Percentiles rank a stretch among this genome's conserved stretches.
Conservation (phyloP, 2,797 vertebrate species). For the Australoheros facetus region DNA sequence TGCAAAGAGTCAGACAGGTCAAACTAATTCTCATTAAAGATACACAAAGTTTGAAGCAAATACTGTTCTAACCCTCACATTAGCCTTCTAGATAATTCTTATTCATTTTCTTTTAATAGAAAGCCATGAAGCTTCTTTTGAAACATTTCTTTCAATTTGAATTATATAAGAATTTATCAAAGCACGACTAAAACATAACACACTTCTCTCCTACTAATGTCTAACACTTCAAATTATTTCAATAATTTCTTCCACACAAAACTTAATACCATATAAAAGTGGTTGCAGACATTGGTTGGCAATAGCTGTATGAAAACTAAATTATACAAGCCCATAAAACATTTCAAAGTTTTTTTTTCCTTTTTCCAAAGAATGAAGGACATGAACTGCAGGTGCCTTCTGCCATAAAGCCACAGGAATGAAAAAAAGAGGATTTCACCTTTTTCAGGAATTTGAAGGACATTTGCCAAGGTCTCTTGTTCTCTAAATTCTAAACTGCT, state of each 20-base stretch:
- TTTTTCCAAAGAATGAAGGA: slow-evolving; percentile 41
- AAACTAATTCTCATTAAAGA: slow-evolving; percentile 19
- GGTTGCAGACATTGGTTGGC: background rate
- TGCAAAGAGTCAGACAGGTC: slow-evolving; percentile 34
- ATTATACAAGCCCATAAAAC: slow-evolving; percentile 2
- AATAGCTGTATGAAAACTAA: background rate
- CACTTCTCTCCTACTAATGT: background rate
- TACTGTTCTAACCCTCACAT: background rate
- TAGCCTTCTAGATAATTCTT: background rate
- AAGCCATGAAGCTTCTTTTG: background rate
- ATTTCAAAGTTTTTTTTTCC: slow-evolving; percentile 8
- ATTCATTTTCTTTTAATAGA: background rate
- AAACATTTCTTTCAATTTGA: slow-evolving; percentile 4
- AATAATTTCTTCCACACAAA: slow-evolving; percentile 8
- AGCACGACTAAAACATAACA: background rate
- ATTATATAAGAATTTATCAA: background rate
- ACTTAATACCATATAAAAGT: background rate
- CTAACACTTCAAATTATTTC: background rate
- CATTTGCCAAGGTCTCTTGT: slow-evolving; percentile 26
- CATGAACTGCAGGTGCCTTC: slow-evolving; percentile 33
- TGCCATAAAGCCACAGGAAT: slow-evolving; percentile 35
- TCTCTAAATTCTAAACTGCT: slow-evolving; percentile 38
- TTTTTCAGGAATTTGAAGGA: slow-evolving; percentile 44
- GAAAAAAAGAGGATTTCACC: slow-evolving; percentile 39
- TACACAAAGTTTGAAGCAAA: slow-evolving; percentile 5